Evolutionary conservation across 1,140 invertebrate species (phyloP), one percentile per base, ranked within the genome.

Genomic region (Centruroides sculpturatus): DNA sequence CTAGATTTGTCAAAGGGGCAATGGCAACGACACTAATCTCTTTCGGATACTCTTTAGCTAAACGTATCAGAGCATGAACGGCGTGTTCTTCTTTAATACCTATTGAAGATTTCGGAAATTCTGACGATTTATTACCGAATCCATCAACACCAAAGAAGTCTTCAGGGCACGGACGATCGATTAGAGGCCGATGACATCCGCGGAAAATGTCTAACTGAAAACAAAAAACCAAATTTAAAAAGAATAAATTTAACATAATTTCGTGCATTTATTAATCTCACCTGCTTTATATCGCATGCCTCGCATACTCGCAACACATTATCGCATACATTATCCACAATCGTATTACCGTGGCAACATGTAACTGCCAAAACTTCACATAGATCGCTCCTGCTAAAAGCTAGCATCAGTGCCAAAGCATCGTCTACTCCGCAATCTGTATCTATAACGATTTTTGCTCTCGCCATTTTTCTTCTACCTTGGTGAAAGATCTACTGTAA

Each of bases 11-110:
- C 34, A 79, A 63, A 4, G 78, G 78, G 2, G 80, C 87, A 46
- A 89, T 66, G 60, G 80, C 79, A 49, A 89, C 73, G 9, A 89
- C 55, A 3, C 74, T 77, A 34, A 84, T 70, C 68, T 82, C 70
- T 57, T 74, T 74, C 69, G 68, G 71, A 70, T 75, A 69, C 66
- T 79, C 63, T 48, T 72, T 68, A 35, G 76, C 76, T 56, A 83
- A 67, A 59, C 74, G 68, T 35, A 78, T 69, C 7, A 83, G 70
- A 23, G 76, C 78, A 55, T 68, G 65, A 6, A 73, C 74, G 7
- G 77, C 80, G 65, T 79, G 66, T 54, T 71, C 67, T 11, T 61
- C 53, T 2, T n/a, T 34, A 12, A 52, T 56, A 3, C 41, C 10
- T 12, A 64, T 7, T 7, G 5, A 8, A 8, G 51, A 53, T 23